Percentiles rank a stretch among this genome's conserved stretches.
Conservation (phyloP, 2,113 vertebrate genomes). For the Heloderma charlesbogerti region DNA sequence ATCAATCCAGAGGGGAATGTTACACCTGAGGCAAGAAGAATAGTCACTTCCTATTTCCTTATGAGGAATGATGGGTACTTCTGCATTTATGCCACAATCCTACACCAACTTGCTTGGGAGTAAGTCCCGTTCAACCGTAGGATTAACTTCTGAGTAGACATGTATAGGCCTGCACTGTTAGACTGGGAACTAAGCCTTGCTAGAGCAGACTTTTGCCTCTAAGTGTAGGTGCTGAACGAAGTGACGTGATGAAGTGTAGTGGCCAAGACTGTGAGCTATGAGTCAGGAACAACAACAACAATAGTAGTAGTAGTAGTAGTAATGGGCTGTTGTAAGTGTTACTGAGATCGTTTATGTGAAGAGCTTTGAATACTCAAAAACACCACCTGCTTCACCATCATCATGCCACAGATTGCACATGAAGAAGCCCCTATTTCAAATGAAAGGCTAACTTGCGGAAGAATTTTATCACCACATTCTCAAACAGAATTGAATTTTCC, state of each 20-base stretch:
- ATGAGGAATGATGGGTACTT: too few species aligned
- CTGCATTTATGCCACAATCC: too few species aligned
- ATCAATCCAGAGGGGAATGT: conserved; percentile 93
- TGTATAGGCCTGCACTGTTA: not conserved
- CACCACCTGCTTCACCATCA: not conserved
- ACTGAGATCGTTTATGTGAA: not conserved
- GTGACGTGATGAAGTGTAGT: too few species aligned
- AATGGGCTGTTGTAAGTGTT: not conserved
- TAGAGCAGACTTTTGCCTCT: too few species aligned
- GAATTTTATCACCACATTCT: not conserved
- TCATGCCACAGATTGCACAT: not conserved
- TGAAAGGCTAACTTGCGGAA: not conserved
- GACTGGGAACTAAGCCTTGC: not conserved
- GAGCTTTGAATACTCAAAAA: not conserved
- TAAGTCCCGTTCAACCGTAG: not conserved
- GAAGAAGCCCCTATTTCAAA: not conserved
- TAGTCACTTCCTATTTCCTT: not conserved
- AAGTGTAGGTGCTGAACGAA: too few species aligned
- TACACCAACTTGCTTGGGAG: not conserved
- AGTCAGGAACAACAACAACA: not conserved
- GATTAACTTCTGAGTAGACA: not conserved
- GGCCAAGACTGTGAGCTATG: not conserved
- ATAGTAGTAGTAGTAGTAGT: not conserved
- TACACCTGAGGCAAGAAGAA: conserved; percentile 80
- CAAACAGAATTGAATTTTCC: not conserved